Base-by-base conservation (phyloP, 2,888 invertebrate genomes). In the Megalurothrips usitatus region DNA sequence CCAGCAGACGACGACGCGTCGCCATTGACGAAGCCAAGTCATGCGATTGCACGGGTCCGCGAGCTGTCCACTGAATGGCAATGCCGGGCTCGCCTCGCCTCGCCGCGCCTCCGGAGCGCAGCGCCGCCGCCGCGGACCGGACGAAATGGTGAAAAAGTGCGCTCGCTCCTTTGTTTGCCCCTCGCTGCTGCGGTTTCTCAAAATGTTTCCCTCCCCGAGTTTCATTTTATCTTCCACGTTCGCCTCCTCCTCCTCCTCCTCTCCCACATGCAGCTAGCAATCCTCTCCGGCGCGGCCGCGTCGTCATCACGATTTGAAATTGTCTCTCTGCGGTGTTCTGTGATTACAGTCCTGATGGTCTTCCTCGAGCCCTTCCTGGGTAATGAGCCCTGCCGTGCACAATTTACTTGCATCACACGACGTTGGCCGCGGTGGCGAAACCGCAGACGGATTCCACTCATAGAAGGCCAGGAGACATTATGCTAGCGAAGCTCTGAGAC, bases 391-490 rank as follows among this genome's bases (percentile, higher is more conserved):
- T 26, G 58, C 17, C 58, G 23, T n/a, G 12, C 58, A 23, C 68
- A 75, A 75, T 75, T 75, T 75, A 26, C 68, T 75, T 75, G 68
- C 68, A 75, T 75, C 68, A 75, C 68, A 26, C 68, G 23, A 8
- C 23, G 68, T 9, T 14, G 19, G 68, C 26, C 10, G 68, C 68
- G 23, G 68, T 75, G 68, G 68, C 68, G 68, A 75, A 75, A 75
- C 68, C 68, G 23, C 68, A 23, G 68, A 75, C 23, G 68, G 58
- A 58, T 58, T 58, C 58, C 58, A 58, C 26, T 75, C 68, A 75
- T 26, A 75, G 68, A 75, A 75, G 68, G 68, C 68, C 68, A 26
- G 68, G 68, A 26, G 68, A 75, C 68, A 75, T 75, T 75, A 75
- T 75, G 68, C 68, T 17, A 17, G 58, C 58, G 34, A 43, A 43